These are phyloP conservation scores for Mercenaria mercenaria DNA, from an alignment of 1,140 invertebrate species.

Conservation along the genomic window DNA sequence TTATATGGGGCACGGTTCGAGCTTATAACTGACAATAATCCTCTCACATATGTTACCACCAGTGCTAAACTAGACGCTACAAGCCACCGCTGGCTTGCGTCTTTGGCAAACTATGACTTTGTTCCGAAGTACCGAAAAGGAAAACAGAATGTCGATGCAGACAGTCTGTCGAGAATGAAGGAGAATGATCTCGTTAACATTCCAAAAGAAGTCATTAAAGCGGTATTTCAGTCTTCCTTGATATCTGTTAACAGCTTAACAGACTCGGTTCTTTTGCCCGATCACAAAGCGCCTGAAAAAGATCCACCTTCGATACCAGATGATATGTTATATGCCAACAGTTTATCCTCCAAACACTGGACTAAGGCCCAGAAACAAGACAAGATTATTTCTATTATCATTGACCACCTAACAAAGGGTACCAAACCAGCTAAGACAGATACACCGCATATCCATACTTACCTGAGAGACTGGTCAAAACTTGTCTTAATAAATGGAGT, in stretches of 20 bases:
- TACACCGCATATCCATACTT: background rate
- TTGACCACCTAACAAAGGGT: background rate
- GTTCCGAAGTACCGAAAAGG: constrained; percentile 47
- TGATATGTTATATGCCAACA: background rate
- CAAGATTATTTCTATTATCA: background rate
- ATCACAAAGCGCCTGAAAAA: background rate
- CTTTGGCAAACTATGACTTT: constrained; percentile 5
- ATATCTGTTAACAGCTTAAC: background rate
- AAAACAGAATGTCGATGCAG: constrained; percentile 53
- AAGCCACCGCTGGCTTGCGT: background rate
- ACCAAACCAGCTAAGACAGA: background rate
- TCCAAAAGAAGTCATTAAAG: background rate
- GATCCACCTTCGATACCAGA: background rate
- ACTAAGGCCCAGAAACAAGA: background rate
- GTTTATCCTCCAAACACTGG: background rate
- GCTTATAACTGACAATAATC: background rate
- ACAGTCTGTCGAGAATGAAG: constrained; percentile 50
- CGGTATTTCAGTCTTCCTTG: background rate
- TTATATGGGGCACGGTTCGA: background rate
- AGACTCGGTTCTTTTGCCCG: background rate
- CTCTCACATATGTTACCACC: background rate
- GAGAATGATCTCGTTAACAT: background rate
- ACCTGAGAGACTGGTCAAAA: background rate
- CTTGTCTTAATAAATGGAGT: background rate
- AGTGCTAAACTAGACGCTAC: background rate